A percentile compares a stretch with the other conserved stretches of the same genome.
phyloP scores from a whole-genome alignment of 2,797 vertebrate species.

The Coracias cyanogaster region DNA sequence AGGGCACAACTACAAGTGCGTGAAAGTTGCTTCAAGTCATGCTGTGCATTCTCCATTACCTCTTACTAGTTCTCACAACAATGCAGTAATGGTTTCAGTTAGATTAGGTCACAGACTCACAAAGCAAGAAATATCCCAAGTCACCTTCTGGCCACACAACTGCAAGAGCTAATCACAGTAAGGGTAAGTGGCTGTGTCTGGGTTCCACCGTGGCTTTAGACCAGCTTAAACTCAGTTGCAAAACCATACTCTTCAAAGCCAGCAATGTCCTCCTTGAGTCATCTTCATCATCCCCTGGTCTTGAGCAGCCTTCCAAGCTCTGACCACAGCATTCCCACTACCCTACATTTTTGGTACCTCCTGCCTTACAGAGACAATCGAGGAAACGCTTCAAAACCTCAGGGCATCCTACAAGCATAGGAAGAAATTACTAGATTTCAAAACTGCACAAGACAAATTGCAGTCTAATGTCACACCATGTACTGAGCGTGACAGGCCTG shows the following conservation, averaged over 20 bases:
- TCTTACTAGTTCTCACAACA: not conserved
- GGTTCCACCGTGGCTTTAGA: not conserved
- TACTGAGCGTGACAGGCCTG: not conserved
- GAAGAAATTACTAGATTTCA: not conserved
- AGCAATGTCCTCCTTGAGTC: not conserved
- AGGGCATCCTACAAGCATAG: not conserved
- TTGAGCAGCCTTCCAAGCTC: not conserved
- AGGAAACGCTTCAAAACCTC: not conserved
- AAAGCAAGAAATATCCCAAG: not conserved
- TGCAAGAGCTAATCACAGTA: not conserved
- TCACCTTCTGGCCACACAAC: not conserved
- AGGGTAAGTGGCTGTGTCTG: not conserved
- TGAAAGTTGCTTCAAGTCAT: not conserved
- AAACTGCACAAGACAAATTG: not conserved
- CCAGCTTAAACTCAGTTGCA: not conserved
- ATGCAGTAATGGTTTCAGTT: not conserved
- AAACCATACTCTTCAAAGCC: not conserved
- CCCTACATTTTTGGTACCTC: not conserved
- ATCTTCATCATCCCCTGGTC: not conserved
- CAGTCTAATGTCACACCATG: fast-evolving
- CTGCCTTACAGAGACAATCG: not conserved
- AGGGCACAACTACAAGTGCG: fast-evolving
- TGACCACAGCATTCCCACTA: not conserved
- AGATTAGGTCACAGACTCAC: not conserved
- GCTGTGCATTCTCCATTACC: not conserved